Percentiles rank a stretch among this genome's conserved stretches.
These are phyloP conservation scores for Myopa testacea DNA, from an alignment of 2,888 invertebrate genomes.

Conservation along the genomic window DNA sequence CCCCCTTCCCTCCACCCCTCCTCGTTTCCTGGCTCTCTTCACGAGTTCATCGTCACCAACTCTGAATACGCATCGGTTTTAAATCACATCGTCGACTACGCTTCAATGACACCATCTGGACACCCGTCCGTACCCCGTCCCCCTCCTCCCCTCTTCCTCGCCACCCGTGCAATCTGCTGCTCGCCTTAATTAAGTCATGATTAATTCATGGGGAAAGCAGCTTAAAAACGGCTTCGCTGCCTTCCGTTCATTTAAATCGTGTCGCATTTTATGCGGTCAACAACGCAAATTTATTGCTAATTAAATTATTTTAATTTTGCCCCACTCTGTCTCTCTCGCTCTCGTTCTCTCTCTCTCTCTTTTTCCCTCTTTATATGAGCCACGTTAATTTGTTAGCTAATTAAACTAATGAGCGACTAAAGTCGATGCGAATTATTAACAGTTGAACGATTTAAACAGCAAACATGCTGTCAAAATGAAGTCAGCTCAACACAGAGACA, in stretches of 20 bases:
- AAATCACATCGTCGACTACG: no score
- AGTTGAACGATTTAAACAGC: constrained; percentile 36
- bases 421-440: constrained; percentile 61
- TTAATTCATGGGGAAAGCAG: constrained; percentile 57
- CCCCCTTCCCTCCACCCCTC: no score
- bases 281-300: no score
- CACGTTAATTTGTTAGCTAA: constrained; percentile 66
- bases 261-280: no score
- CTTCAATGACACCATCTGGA: no score
- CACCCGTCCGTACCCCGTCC: no score
- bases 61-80: no score
- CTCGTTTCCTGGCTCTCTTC: no score
- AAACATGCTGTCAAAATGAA: neutral
- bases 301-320: neutral
- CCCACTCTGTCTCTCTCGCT: neutral
- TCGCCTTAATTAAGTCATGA: constrained; percentile 50
- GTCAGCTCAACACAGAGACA: constrained; percentile 20
- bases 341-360: constrained; percentile 27
- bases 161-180: neutral
- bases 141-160: no score
- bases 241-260: constrained; percentile 57
- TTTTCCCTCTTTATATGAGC: constrained; percentile 43
- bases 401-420: constrained; percentile 68
- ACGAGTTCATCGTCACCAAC: no score
- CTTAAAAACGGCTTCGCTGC: constrained; percentile 52